Conservation (phyloP, 2,797 vertebrate genomes). For the Rhinichthys osculus region DNA sequence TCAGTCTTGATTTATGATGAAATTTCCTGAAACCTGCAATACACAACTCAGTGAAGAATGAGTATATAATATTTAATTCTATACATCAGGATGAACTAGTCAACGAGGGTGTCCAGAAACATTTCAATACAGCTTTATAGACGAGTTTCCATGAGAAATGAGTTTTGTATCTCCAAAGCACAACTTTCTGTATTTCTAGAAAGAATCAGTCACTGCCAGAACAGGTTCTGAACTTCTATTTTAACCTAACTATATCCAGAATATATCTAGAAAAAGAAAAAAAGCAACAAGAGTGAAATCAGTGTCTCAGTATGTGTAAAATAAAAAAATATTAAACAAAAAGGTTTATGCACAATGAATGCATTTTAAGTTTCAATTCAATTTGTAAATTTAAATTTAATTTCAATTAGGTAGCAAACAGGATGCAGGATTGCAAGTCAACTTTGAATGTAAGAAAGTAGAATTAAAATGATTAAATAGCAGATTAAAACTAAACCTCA, state of each 20-base stretch:
- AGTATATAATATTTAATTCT: neutral
- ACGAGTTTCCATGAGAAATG: neutral
- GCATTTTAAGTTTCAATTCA: neutral
- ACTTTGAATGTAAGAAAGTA: neutral
- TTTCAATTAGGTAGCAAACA: neutral
- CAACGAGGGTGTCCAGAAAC: neutral
- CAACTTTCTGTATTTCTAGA: neutral
- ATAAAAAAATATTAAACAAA: neutral
- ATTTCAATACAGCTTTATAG: neutral
- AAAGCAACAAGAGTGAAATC: neutral
- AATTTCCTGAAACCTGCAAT: slow-evolving; percentile 45
- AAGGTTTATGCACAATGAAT: neutral
- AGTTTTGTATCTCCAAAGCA: neutral
- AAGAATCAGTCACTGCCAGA: neutral
- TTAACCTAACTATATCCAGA: neutral
- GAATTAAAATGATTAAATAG: neutral
- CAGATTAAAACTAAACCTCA: neutral
- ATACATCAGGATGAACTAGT: neutral
- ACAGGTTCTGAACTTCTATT: neutral
- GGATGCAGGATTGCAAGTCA: neutral
- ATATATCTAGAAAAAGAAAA: neutral
- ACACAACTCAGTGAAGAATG: slow-evolving; percentile 1
- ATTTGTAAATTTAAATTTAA: neutral
- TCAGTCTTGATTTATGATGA: slow-evolving; percentile 44
- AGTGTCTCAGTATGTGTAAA: neutral